A percentile compares a stretch with the other conserved stretches of the same genome.
These are phyloP conservation scores for Ceuthmochares aereus DNA, from an alignment of 2,113 vertebrate species.

Conservation along the genomic window DNA sequence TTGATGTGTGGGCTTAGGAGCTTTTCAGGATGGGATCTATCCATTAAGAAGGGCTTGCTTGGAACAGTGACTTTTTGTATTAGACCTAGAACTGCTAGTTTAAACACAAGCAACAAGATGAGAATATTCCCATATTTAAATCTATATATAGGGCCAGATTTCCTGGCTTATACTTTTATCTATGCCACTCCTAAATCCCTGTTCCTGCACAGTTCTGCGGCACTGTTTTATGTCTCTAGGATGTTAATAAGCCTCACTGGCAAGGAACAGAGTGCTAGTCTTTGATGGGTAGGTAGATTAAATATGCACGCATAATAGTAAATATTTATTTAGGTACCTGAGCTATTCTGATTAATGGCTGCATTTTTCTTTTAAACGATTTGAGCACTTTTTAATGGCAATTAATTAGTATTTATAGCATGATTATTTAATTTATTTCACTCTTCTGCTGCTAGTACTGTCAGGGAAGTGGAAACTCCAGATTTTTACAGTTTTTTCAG, in stretches of 20 bases:
- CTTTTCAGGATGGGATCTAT: background rate
- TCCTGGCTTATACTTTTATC: background rate
- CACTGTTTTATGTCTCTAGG: background rate
- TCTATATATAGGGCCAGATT: constrained; percentile 29
- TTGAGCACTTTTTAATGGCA: constrained; percentile 71
- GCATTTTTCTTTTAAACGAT: constrained; percentile 70
- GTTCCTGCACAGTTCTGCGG: background rate
- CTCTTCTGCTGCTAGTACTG: constrained; percentile 44
- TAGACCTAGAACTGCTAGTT: constrained; percentile 19
- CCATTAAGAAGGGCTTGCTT: background rate
- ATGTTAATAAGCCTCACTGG: constrained; percentile 55
- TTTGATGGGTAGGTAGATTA: constrained; percentile 69
- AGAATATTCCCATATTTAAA: background rate
- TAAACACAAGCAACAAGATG: constrained; percentile 18
- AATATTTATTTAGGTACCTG: constrained; percentile 73
- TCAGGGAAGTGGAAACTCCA: constrained; percentile 34
- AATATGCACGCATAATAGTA: constrained; percentile 64
- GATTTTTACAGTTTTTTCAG: constrained; percentile 35
- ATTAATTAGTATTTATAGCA: constrained; percentile 70
- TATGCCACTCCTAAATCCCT: constrained; percentile 1
- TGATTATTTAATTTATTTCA: constrained; percentile 71
- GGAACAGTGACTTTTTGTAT: constrained; percentile 20
- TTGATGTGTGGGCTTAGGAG: constrained; percentile 27
- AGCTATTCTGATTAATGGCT: constrained; percentile 70
- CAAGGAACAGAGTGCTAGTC: constrained; percentile 45